Percentiles rank a stretch among this genome's conserved stretches.
Evolutionary conservation across 1,140 invertebrate genomes (phyloP).

Genomic region (Eupristina koningsbergeri): DNA sequence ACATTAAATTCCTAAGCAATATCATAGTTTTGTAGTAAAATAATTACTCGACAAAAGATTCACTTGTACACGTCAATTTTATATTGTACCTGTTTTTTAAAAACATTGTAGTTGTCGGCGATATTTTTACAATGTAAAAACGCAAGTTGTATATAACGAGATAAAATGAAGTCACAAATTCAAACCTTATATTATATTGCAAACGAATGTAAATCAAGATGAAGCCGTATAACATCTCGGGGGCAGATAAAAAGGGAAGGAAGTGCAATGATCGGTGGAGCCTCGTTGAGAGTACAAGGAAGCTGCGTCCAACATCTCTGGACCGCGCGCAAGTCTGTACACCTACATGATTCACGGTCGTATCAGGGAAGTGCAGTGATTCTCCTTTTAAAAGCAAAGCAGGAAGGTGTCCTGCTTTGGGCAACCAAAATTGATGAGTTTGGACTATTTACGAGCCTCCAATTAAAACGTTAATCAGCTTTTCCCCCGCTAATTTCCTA

Average conservation of each 20-base stretch:
- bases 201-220: constrained; percentile 41
- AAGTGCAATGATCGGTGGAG: not conserved
- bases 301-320: not conserved
- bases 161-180: not conserved
- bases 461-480: constrained; percentile 49
- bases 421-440: constrained; percentile 37
- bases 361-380: not conserved
- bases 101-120: too few species aligned
- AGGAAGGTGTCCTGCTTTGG: too few species aligned
- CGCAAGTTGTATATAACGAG: not conserved
- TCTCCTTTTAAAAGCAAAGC: not conserved
- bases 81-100: not conserved
- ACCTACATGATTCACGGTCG: constrained; percentile 38
- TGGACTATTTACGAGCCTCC: constrained; percentile 40
- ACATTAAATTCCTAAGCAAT: too few species aligned
- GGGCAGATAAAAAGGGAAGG: not conserved
- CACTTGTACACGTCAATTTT: too few species aligned
- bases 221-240: constrained; percentile 22
- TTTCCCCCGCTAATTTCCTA: not conserved
- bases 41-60: too few species aligned
- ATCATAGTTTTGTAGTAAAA: too few species aligned
- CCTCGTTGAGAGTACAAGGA: not conserved
- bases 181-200: constrained; percentile 15
- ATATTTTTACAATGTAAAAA: not conserved
- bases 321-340: constrained; percentile 9